A percentile compares a stretch with the other conserved stretches of the same genome.
Conservation (phyloP, 2,888 invertebrate species). For the Euplagia quadripunctaria region DNA sequence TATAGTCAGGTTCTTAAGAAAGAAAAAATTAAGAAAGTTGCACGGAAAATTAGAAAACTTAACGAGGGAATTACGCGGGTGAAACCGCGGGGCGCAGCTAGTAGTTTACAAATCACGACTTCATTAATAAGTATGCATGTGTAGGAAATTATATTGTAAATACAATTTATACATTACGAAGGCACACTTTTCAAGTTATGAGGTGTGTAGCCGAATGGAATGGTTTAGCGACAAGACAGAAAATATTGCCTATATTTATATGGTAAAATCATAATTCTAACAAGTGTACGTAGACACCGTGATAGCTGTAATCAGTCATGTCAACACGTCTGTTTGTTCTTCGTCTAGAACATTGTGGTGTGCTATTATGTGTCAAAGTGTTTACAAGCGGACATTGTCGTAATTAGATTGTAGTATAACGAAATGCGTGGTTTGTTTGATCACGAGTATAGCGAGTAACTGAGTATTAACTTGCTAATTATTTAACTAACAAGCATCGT, state of each 20-base stretch:
- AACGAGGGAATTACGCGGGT: too few species aligned
- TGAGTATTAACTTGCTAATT: background rate
- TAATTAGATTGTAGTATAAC: conserved; percentile 4
- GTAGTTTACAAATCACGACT: too few species aligned
- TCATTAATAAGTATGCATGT: too few species aligned
- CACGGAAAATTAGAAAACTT: too few species aligned
- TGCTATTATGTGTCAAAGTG: background rate
- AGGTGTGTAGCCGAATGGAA: too few species aligned
- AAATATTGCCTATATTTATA: background rate
- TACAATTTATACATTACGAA: too few species aligned
- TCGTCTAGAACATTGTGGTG: conserved; percentile 6
- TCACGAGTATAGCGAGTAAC: background rate
- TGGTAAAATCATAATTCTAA: background rate
- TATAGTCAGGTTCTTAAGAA: too few species aligned
- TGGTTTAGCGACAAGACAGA: too few species aligned
- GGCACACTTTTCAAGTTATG: too few species aligned
- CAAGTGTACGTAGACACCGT: background rate
- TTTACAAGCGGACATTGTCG: background rate
- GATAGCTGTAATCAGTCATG: conserved; percentile 18
- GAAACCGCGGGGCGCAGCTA: too few species aligned
- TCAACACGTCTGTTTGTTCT: conserved; percentile 22
- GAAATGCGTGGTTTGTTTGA: background rate
- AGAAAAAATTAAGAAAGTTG: too few species aligned
- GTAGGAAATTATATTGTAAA: too few species aligned
- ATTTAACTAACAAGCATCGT: background rate